Conservation (phyloP, 2,113 vertebrate species). For the Macquaria australasica region DNA sequence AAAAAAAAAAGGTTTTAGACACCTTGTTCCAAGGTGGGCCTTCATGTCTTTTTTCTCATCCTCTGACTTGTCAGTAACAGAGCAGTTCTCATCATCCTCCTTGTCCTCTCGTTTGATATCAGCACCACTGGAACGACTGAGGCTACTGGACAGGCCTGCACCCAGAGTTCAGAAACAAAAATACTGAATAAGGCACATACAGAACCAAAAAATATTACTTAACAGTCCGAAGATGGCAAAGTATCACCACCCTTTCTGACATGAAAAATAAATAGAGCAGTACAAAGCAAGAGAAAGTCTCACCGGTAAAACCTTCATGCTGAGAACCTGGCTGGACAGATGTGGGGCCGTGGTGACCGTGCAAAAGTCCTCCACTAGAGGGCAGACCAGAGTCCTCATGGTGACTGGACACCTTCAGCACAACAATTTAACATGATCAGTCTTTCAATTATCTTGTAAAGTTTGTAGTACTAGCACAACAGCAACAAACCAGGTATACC, state of each 20-base stretch:
- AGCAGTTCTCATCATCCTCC: constrained; percentile 93
- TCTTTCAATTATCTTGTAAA: constrained; percentile 7
- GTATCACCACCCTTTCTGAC: not conserved
- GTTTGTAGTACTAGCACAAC: not conserved
- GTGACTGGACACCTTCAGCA: constrained; percentile 84
- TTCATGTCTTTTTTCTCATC: constrained; percentile 95
- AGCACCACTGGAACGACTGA: constrained; percentile 79
- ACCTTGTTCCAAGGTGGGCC: constrained; percentile 89
- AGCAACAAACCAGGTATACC: not conserved
- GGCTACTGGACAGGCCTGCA: constrained; percentile 80
- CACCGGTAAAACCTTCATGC: constrained; percentile 89
- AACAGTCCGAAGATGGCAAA: not conserved
- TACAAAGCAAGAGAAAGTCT: constrained; percentile 52
- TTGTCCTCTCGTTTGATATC: constrained; percentile 94
- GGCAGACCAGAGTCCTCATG: constrained; percentile 88
- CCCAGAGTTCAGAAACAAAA: constrained; percentile 8
- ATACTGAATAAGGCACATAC: not conserved
- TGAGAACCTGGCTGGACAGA: constrained; percentile 87
- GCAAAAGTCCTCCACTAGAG: constrained; percentile 86
- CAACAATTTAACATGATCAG: constrained; percentile 1
- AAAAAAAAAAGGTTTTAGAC: constrained; percentile 62
- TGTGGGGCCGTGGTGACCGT: constrained; percentile 85
- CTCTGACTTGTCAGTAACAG: constrained; percentile 89
- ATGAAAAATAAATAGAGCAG: not conserved
- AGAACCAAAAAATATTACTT: not conserved